These are phyloP conservation scores for Phasianus colchicus DNA, from an alignment of 2,113 vertebrate species.

Conservation along the genomic window DNA sequence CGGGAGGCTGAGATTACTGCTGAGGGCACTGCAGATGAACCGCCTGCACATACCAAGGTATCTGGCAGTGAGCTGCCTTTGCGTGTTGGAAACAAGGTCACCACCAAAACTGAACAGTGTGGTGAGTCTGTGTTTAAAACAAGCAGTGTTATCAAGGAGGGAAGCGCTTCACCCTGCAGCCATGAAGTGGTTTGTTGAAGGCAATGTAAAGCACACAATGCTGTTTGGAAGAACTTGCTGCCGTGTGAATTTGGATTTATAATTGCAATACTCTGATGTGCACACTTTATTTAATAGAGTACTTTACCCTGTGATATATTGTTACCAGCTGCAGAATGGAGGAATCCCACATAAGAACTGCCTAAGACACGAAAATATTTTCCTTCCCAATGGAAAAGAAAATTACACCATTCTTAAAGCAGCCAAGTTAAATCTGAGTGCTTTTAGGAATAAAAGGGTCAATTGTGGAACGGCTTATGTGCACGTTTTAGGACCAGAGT, in stretches of 20 bases:
- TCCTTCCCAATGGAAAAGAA: neutral
- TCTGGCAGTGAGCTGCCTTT: neutral
- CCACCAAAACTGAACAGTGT: rapidly evolving
- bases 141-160: neutral
- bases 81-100: neutral
- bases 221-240: neutral
- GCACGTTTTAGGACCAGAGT: neutral
- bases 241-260: neutral
- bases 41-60: neutral
- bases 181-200: neutral
- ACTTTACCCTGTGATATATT: neutral
- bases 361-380: neutral
- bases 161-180: neutral
- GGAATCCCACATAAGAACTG: neutral
- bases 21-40: neutral
- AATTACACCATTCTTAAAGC: neutral
- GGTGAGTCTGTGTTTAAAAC: neutral
- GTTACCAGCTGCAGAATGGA: neutral
- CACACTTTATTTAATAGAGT: neutral
- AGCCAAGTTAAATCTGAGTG: neutral
- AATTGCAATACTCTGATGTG: neutral
- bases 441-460: neutral
- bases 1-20: neutral
- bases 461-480: neutral
- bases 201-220: neutral